Evolutionary conservation across 2,888 invertebrate genomes (phyloP), one percentile per base, ranked within the genome.

Genomic region (Thymelicus lineola): DNA sequence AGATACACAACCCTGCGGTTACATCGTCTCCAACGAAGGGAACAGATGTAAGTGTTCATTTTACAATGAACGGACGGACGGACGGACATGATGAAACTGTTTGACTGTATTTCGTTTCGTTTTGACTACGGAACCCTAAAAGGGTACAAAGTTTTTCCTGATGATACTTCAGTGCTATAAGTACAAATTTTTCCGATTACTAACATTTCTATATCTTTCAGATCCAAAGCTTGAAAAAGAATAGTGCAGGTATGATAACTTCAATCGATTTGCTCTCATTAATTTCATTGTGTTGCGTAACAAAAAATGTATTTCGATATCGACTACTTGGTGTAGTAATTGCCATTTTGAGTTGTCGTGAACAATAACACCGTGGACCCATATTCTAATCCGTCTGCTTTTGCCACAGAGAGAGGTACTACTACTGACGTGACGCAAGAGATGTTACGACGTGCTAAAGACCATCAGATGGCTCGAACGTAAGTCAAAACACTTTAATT

Each of bases 341-440:
- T 28, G 28, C 28, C 28, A 28, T 28, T 28, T 28, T 28, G 28
- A 28, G 28, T 28, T 28, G 28, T 28, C 28, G 28, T 5, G 0
- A 28, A 28, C 28, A 28, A 28, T 28, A 28, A 28, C 5, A 5
- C 5, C 28, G 3, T 28, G 28, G 28, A 28, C 1, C 1, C 28
- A 5, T 28, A 28, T 3, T 28, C 28, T 28, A 7, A 50, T 9
- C n/a, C 12, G 46, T 46, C 20, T n/a, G 48, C 35, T 65, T 35
- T 4, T 50, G 35, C 80, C 81, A 9, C 74, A 88, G 90, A 89
- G 50, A 86, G 84, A 36, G 88, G 87, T 1, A 81, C 82, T 17
- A 86, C 83, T 0, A 89, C 89, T 0, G 85, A 86, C 0, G 84
- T 86, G 0, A 89, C 88, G 0, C 83, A 86, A 50, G 81, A 86